Conservation (phyloP, 2,113 vertebrate genomes). For the Anhinga rufa region DNA sequence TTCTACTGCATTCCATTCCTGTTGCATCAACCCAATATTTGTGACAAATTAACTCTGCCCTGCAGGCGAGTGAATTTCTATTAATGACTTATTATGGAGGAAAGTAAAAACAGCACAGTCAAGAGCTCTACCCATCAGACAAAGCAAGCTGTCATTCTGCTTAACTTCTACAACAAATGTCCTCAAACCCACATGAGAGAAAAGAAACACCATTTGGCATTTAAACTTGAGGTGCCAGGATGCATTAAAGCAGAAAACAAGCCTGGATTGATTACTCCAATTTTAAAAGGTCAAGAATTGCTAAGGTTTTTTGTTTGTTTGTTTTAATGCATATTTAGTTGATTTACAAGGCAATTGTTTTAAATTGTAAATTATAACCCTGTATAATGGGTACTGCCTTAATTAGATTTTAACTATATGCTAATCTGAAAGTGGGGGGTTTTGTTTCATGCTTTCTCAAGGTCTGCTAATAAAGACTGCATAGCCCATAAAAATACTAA, state of each 20-base stretch:
- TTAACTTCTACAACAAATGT: conserved; percentile 69
- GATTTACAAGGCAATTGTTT: conserved; percentile 53
- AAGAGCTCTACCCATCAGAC: conserved; percentile 69
- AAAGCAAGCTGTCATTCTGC: conserved; percentile 72
- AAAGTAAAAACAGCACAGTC: conserved; percentile 67
- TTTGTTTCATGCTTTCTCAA: neutral
- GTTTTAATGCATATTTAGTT: conserved; percentile 43
- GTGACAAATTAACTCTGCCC: conserved; percentile 75
- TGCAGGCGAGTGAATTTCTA: conserved; percentile 75
- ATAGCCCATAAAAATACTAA: neutral
- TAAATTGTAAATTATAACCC: conserved; percentile 52
- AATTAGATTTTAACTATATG: conserved; percentile 41
- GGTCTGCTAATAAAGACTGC: neutral
- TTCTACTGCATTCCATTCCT: conserved; percentile 70
- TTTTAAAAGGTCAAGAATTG: conserved; percentile 71
- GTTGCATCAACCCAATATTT: conserved; percentile 70
- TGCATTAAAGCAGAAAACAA: conserved; percentile 61
- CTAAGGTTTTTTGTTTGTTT: conserved; percentile 47
- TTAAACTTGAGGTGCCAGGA: conserved; percentile 62
- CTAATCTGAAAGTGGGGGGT: neutral
- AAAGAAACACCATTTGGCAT: conserved; percentile 65
- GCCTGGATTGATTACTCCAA: conserved; percentile 59
- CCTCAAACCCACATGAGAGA: conserved; percentile 52
- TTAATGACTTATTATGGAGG: conserved; percentile 72
- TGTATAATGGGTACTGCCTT: conserved; percentile 14